Base-by-base conservation (phyloP, 2,113 vertebrate genomes). In the Panthera uncia region DNA sequence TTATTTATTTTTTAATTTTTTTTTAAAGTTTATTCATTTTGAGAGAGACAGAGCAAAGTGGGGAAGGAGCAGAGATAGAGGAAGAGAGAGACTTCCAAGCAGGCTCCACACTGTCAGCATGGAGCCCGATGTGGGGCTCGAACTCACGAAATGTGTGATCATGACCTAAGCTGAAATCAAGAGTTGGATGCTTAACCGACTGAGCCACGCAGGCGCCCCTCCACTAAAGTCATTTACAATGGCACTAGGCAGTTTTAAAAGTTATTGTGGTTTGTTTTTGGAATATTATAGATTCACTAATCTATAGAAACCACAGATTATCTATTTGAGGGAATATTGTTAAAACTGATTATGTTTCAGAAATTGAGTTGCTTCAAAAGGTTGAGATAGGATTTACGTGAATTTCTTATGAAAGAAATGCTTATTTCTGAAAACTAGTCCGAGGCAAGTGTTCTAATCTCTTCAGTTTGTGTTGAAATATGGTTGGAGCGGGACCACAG, bases 281-380 rank as follows among this genome's bases (percentile, higher is more conserved):
- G n/a, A 87, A 52, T 87, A 68, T 55, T 93, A 61, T 71, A 29
- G 86, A 61, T 69, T 93, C 31, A 31, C 61, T 89, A 18, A 65
- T 93, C 84, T 36, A 36, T 36, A 94, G 63, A 55, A 89, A 36
- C 15, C 85, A 85, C 13, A 85, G n/a, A 90, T 94, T 88, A 85
- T 66, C 48, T 16, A 61, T 63, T 73, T 31, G 57, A 29, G 11
- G 94, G n/a, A 85, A 55, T 89, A 93, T 55, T 93, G 8, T 71
- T 89, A 88, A 68, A 9, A 65, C 68, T n/a, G 92, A 95, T 12
- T 87, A 66, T 89, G 31, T 88, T 85, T 86, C 48, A 86, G 84
- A 94, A n/a, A 38, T 61, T 27, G 1, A 48, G 85, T 94, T 96
- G 38, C 73, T 94, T 91, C 48, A 63, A 57, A 91, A 78, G 25